Evolutionary conservation across 2,797 vertebrate species (phyloP), one percentile per base, ranked within the genome.

Genomic region (Dryobates pubescens): DNA sequence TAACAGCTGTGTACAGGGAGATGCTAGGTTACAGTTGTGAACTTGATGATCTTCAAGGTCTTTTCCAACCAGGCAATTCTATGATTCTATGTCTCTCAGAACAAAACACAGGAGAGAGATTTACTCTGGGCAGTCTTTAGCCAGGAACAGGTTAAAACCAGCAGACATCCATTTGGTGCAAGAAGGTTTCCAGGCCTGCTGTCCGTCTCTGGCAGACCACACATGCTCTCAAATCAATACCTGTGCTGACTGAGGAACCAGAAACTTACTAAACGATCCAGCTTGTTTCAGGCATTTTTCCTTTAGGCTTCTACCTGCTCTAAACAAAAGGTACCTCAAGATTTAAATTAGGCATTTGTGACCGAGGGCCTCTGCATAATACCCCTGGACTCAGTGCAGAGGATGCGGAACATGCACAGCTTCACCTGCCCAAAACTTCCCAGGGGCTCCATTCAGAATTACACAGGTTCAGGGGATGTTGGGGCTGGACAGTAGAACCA

Each of bases 81-180:
- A 0, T 51, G 49, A 24, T 51, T 30, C 64, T 0, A 0, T 5
- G 26, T 6, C n/a, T 34, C 19, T 70, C 2, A 0, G 20, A 80
- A 83, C 27, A 64, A 89, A 86, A 58, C 0, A 2, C 10, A 7
- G 1, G 1, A 9, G 11, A 23, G 13, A 75, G 18, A 23, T 24
- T 64, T 4, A 4, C 34, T 51, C 7, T 4, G 20, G 32, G 69
- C 72, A 72, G 9, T 24, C 7, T 71, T 34, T 4, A 62, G 41
- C 8, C 36, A 26, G 41, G 41, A 22, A 1, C 27, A 45, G 72
- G 20, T 45, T 80, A 77, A 62, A 65, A 81, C 0, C 45, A 94
- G 10, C 32, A 47, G 78, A 32, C 27, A 43, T 30, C 9, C 41
- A 61, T 41, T 15, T 23, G 3, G 27, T 2, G 15, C 61, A 78